Conservation (phyloP, 2,888 invertebrate species). For the Yponomeuta plumbellus region DNA sequence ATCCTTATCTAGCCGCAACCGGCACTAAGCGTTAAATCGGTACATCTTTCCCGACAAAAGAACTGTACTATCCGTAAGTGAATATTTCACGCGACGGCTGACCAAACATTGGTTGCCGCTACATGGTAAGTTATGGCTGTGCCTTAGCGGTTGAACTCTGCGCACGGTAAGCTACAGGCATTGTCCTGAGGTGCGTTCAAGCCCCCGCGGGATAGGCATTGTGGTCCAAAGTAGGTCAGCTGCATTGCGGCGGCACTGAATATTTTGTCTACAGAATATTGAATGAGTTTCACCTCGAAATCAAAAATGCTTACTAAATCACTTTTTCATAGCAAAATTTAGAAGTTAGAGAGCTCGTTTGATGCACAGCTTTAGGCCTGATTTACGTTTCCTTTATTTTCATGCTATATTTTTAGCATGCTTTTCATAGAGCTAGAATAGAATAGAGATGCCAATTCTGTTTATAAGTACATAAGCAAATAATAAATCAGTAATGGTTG, state of each 20-base stretch:
- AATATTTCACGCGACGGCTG: neutral
- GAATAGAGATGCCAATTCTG: too few species aligned
- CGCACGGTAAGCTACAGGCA: neutral
- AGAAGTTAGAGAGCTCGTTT: too few species aligned
- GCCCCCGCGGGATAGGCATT: slow-evolving; percentile 5
- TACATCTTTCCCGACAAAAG: neutral
- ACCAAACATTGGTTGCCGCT: neutral
- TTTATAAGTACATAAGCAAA: too few species aligned
- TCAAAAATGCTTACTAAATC: too few species aligned
- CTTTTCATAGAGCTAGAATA: too few species aligned
- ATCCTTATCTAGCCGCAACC: too few species aligned
- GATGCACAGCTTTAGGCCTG: too few species aligned
- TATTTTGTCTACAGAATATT: neutral
- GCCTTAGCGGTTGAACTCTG: neutral
- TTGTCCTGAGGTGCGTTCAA: neutral
- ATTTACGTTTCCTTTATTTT: too few species aligned
- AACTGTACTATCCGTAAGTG: neutral
- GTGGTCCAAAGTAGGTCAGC: slow-evolving; percentile 56
- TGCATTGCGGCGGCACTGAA: slow-evolving; percentile 30
- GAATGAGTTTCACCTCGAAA: neutral
- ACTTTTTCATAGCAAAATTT: too few species aligned
- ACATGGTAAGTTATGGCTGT: neutral
- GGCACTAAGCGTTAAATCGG: too few species aligned
- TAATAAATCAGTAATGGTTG: too few species aligned
- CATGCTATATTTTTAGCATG: too few species aligned